Evolutionary conservation across 2,888 invertebrate species (phyloP).

Genomic region (Chorisops tibialis): DNA sequence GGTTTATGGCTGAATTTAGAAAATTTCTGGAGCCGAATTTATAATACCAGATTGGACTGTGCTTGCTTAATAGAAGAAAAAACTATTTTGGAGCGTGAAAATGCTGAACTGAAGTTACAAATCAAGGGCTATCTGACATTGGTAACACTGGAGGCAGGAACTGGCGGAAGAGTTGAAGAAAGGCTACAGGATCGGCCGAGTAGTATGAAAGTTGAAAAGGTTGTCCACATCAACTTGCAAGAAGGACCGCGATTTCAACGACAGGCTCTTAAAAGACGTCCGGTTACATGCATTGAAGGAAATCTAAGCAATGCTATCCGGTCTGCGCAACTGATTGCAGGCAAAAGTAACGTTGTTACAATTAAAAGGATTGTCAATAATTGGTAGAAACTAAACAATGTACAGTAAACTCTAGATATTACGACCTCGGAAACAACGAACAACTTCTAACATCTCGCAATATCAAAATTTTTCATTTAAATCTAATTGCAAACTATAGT

Average conservation of each 20-base stretch:
- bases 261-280: constrained; percentile 43
- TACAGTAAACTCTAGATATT: too few species aligned
- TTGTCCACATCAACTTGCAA: constrained; percentile 41
- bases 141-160: constrained; percentile 54
- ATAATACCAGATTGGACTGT: constrained; percentile 57
- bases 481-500: too few species aligned
- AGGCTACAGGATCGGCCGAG: constrained; percentile 45
- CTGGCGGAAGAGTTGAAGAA: constrained; percentile 44
- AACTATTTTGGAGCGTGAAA: constrained; percentile 56
- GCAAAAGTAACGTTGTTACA: constrained; percentile 41
- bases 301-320: constrained; percentile 58
- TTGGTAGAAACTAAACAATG: constrained; percentile 1
- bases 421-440: too few species aligned
- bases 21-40: constrained; percentile 66
- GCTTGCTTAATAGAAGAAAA: constrained; percentile 53
- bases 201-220: constrained; percentile 50
- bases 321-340: constrained; percentile 39
- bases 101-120: constrained; percentile 60
- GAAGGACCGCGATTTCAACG: background rate
- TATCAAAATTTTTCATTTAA: too few species aligned
- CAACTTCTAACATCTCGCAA: too few species aligned
- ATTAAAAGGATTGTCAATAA: constrained; percentile 35
- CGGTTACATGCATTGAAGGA: constrained; percentile 60
- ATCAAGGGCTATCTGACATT: constrained; percentile 62
- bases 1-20: constrained; percentile 62